Evolutionary conservation across 2,113 vertebrate genomes (phyloP), one percentile per base, ranked within the genome.

Genomic region (Spermophilus dauricus): DNA sequence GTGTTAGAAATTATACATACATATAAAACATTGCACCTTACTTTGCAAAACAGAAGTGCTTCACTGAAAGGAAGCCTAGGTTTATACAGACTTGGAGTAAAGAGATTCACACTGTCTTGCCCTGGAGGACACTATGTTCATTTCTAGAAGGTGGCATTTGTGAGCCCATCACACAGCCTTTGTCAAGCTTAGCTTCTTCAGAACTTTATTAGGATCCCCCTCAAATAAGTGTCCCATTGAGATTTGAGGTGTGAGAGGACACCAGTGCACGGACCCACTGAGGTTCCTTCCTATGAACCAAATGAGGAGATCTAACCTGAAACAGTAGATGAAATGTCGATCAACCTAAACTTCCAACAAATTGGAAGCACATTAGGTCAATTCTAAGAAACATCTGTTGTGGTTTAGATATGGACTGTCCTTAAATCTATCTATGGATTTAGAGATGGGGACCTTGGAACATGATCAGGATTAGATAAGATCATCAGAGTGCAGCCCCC

Each of bases 21-120:
- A 32, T 28, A 65, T 8, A 63, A 61, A 51, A 20, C 14, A 80
- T 28, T 72, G 22, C 77, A 73, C 13, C 4, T 91, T 94, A 81
- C 67, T 63, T 89, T 89, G 63, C 2, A 89, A 97, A 95, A 82
- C 10, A 78, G 56, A 82, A 12, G 56, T 70, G 95, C 61, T 80
- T 70, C 78, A 94, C 61, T 94, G 83, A 77, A 78, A 83, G 69
- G 30, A 56, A 89, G 24, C 14, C 63, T 89, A 73, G 69, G 81
- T 93, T 53, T 91, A 10, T 67, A 89, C 10, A 86, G 30, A 48
- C 48, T 88, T 45, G 32, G 53, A 58, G 28, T 20, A 86, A 80
- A 80, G 32, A 94, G 42, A 85, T 34, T 11, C 51, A 63, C 8
- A 39, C 26, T 32, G 30, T n/a, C 42, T 81, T 89, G 30, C 32